A percentile compares a stretch with the other conserved stretches of the same genome.
phyloP scores from a whole-genome alignment of 1,140 invertebrate genomes.

The Lineus longissimus region DNA sequence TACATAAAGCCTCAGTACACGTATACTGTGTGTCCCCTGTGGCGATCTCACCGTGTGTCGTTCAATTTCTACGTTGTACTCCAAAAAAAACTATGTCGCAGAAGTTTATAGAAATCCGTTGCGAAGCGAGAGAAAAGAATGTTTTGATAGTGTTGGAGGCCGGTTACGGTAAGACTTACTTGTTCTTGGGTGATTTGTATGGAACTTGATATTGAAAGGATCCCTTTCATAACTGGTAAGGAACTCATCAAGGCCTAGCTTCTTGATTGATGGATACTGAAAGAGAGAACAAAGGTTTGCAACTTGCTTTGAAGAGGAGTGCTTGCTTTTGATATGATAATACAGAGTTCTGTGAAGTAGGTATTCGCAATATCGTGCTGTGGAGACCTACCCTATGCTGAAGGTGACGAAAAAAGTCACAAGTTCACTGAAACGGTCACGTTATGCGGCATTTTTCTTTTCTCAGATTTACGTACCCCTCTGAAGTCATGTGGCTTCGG shows the following conservation, averaged over 20 bases:
- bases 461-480: conserved; percentile 32
- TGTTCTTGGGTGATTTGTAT: conserved; percentile 34
- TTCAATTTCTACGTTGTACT: too few relatives aligned
- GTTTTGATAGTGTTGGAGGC: too few relatives aligned
- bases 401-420: neutral
- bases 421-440: neutral
- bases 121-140: too few relatives aligned
- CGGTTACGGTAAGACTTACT: conserved; percentile 28
- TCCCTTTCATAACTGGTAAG: conserved; percentile 34
- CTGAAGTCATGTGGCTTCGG: conserved; percentile 46
- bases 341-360: neutral
- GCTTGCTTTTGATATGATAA: neutral
- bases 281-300: conserved; percentile 13
- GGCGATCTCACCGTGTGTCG: too few relatives aligned
- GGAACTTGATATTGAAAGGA: conserved; percentile 40
- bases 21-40: too few relatives aligned
- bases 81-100: too few relatives aligned
- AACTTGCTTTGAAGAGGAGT: neutral
- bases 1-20: too few relatives aligned
- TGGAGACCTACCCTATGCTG: too few relatives aligned
- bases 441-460: too few relatives aligned
- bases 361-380: neutral
- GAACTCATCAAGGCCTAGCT: conserved; percentile 43
- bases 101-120: too few relatives aligned
- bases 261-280: conserved; percentile 43